These are phyloP conservation scores for Phrynosoma platyrhinos DNA, from an alignment of 2,113 vertebrate genomes.

Conservation along the genomic window DNA sequence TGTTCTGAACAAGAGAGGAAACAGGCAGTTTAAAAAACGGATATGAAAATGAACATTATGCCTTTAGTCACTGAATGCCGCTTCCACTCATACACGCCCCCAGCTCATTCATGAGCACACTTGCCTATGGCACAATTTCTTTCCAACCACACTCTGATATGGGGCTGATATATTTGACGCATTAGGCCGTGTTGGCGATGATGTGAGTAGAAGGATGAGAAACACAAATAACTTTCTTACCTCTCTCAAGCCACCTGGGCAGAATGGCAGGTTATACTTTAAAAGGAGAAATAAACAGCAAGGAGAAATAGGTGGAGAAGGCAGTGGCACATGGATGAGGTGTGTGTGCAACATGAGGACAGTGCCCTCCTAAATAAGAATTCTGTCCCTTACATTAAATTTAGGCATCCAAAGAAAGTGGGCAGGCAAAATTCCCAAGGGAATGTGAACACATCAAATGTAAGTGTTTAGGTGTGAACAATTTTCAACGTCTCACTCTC, in stretches of 20 bases:
- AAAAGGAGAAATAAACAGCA: background rate
- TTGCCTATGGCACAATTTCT: constrained; percentile 49
- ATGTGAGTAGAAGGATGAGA: constrained; percentile 47
- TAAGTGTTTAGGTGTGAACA: too few species aligned
- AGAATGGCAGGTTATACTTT: background rate
- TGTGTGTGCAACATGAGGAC: too few species aligned
- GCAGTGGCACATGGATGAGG: too few species aligned
- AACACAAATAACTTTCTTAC: constrained; percentile 16
- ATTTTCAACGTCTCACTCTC: too few species aligned
- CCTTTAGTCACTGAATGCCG: constrained; percentile 42
- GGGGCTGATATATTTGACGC: constrained; percentile 41
- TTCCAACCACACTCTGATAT: constrained; percentile 57
- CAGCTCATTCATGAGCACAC: constrained; percentile 49
- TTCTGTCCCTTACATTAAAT: too few species aligned
- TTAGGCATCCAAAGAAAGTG: too few species aligned
- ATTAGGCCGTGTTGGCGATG: constrained; percentile 32
- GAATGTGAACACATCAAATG: too few species aligned
- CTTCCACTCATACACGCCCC: constrained; percentile 63
- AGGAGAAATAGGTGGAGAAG: background rate
- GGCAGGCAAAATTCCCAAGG: too few species aligned
- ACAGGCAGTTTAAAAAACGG: background rate
- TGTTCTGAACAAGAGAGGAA: constrained; percentile 36
- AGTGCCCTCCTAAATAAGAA: too few species aligned
- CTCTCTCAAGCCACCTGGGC: background rate
- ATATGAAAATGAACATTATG: constrained; percentile 45